These are phyloP conservation scores for Dinoponera quadriceps DNA, from an alignment of 1,140 invertebrate species.

Conservation along the genomic window DNA sequence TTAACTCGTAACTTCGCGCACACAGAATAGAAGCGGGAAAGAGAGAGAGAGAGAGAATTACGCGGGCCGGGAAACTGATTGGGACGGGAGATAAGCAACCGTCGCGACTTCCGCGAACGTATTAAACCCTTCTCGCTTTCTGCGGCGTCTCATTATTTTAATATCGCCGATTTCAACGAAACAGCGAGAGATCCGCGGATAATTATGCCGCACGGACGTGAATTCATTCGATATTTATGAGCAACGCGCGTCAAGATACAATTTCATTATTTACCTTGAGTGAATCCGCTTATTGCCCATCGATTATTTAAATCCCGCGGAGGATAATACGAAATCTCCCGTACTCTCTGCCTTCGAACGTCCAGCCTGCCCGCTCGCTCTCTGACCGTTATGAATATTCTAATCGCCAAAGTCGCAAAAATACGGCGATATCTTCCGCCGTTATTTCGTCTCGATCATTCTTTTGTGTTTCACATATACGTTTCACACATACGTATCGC, in stretches of 20 bases:
- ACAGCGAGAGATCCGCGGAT: not conserved
- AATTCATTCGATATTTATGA: constrained; percentile 53
- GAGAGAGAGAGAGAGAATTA: constrained; percentile 3
- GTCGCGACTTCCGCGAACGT: constrained; percentile 17
- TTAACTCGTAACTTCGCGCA: constrained; percentile 60
- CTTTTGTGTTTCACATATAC: too few species aligned
- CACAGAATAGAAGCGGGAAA: constrained; percentile 34
- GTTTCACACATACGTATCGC: not conserved
- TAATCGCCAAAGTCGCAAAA: constrained; percentile 28
- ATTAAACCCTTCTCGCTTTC: not conserved
- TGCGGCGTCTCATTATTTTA: constrained; percentile 1
- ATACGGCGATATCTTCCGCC: not conserved
- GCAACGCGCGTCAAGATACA: not conserved
- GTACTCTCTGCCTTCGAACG: constrained; percentile 5
- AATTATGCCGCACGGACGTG: not conserved
- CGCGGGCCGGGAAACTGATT: not conserved
- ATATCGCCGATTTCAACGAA: constrained; percentile 24
- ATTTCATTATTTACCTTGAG: constrained; percentile 39
- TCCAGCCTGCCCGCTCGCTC: constrained; percentile 11
- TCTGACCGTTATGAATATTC: constrained; percentile 41
- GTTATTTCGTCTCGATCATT: not conserved
- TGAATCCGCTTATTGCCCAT: constrained; percentile 48
- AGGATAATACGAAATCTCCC: constrained; percentile 23
- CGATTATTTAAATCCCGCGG: constrained; percentile 48
- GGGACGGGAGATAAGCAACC: not conserved